Conservation (phyloP, 1,140 invertebrate species). For the Brachionus manjavacas region DNA sequence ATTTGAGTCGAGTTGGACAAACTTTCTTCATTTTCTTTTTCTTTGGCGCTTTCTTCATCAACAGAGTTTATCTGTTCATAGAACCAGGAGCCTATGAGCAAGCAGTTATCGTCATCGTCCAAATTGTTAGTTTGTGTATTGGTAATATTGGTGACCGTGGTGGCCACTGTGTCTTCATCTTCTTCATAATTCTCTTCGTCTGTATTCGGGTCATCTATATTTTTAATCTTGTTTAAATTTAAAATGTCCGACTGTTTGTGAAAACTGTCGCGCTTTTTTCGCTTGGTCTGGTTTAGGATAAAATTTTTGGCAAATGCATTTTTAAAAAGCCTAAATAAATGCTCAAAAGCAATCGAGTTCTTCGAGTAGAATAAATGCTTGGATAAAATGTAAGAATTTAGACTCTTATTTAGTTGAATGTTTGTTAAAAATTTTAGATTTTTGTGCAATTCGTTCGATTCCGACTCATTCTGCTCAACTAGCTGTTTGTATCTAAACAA, state of each 20-base stretch:
- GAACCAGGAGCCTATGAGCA: constrained; percentile 30
- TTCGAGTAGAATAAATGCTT: not conserved
- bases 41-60: not conserved
- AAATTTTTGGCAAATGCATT: not conserved
- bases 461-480: not conserved
- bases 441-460: not conserved
- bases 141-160: constrained; percentile 1
- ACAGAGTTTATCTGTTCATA: constrained; percentile 15
- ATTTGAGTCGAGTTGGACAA: constrained; percentile 29
- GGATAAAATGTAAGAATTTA: not conserved
- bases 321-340: not conserved
- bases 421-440: not conserved
- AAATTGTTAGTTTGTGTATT: not conserved
- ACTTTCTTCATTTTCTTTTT: constrained; percentile 15
- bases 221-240: constrained; percentile 30
- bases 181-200: constrained; percentile 11
- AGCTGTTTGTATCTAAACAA: not conserved
- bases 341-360: not conserved
- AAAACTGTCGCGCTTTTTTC: not conserved
- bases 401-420: not conserved
- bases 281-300: not conserved
- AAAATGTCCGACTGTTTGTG: not conserved
- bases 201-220: constrained; percentile 29
- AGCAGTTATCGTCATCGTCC: not conserved
- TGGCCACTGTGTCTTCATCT: not conserved